Conservation (phyloP, 2,888 invertebrate genomes). For the Ceraclea dissimilis region DNA sequence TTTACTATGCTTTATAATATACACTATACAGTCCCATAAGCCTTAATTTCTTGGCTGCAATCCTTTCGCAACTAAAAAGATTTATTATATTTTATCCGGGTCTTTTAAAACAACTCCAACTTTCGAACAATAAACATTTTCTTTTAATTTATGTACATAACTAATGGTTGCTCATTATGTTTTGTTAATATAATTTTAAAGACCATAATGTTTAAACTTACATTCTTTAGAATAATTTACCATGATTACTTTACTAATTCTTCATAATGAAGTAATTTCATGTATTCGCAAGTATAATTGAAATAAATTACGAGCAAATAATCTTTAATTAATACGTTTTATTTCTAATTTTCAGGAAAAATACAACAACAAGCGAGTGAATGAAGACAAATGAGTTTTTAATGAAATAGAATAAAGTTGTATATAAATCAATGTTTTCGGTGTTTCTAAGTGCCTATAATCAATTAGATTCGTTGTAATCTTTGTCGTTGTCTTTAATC, state of each 20-base stretch:
- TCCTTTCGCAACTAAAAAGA: not conserved
- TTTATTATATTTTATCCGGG: not conserved
- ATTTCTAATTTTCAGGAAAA: too few relatives aligned
- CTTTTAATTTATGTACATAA: not conserved
- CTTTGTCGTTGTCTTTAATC: too few relatives aligned
- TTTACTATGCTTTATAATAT: not conserved
- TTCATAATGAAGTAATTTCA: too few relatives aligned
- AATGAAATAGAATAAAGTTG: not conserved
- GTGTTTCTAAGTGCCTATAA: not conserved
- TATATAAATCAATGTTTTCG: conserved; percentile 1
- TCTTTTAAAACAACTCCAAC: not conserved
- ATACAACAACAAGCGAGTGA: too few relatives aligned
- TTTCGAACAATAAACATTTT: not conserved
- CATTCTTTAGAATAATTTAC: too few relatives aligned
- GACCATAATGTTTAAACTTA: too few relatives aligned
- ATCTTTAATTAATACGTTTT: too few relatives aligned
- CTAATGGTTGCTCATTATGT: not conserved
- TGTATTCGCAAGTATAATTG: too few relatives aligned
- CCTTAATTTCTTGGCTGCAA: not conserved
- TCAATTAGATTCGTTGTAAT: not conserved
- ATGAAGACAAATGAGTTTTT: too few relatives aligned
- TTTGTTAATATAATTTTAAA: too few relatives aligned
- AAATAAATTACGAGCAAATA: too few relatives aligned
- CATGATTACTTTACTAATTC: too few relatives aligned
- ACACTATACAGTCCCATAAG: not conserved